Evolutionary conservation across 2,113 vertebrate genomes (phyloP).

Genomic region (Rhombomys opimus): DNA sequence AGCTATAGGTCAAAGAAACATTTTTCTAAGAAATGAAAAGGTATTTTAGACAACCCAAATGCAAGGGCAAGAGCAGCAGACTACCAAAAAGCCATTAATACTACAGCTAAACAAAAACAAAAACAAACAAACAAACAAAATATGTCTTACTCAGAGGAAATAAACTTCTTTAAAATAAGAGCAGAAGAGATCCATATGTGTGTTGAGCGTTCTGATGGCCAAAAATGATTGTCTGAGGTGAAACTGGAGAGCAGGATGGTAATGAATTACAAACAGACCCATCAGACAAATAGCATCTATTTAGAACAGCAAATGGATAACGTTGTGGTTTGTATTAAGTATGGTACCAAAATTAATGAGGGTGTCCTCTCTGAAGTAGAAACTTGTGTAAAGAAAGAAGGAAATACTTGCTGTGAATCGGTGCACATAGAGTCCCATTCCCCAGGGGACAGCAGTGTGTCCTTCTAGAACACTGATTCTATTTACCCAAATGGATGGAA

Average conservation of each 20-base stretch:
- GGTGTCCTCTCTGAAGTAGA: background rate
- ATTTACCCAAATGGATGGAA: constrained; percentile 43
- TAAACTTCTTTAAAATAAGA: constrained; percentile 87
- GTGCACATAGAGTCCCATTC: constrained; percentile 65
- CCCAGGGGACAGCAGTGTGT: constrained; percentile 47
- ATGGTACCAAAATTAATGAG: background rate
- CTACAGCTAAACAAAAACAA: no score
- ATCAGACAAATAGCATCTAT: constrained; percentile 88
- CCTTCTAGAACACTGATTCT: constrained; percentile 63
- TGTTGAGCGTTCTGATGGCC: constrained; percentile 90
- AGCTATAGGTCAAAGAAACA: background rate
- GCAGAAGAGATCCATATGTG: constrained; percentile 97
- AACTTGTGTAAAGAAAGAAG: constrained; percentile 71
- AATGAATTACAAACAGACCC: constrained; percentile 92
- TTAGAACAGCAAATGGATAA: constrained; percentile 86
- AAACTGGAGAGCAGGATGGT: constrained; percentile 90
- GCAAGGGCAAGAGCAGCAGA: no score
- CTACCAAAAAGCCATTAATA: no score
- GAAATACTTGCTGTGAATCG: constrained; percentile 50
- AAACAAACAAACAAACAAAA: no score
- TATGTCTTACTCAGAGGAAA: constrained; percentile 82
- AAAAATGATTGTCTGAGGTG: constrained; percentile 94
- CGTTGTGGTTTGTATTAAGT: constrained; percentile 82
- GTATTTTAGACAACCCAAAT: constrained; percentile 40
- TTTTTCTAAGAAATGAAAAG: constrained; percentile 77